Evolutionary conservation across 2,888 invertebrate genomes (phyloP), one percentile per base, ranked within the genome.

Genomic region (Aphodius sticticus): DNA sequence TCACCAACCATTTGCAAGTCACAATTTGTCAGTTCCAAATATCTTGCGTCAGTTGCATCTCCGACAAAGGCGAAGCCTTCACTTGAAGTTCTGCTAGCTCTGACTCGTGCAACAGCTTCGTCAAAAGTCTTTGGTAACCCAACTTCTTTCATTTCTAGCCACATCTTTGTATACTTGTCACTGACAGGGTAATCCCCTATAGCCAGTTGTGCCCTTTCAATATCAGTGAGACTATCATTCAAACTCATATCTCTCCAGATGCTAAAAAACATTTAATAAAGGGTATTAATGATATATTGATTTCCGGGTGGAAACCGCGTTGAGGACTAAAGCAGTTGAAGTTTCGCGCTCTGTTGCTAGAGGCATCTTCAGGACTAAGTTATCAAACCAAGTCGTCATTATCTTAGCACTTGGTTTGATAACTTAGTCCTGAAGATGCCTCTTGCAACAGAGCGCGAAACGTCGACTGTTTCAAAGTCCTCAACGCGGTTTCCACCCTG

Each of bases 171-270:
- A 89, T 97, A 99, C 87, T 97, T 99, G 89, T 99, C 98, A 86
- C 97, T 97, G 0, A 99, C 98, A 0, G 99, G 99, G 88, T 99
- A 99, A 88, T 99, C 99, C 99, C 99, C 99, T 0, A 99, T 99
- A 0, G 99, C 99, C 15, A 99, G 89, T 88, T 98, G 96, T 0
- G 98, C 96, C 38, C 98, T 91, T 87, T 99, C 97, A 4, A 96
- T 93, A 80, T 97, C 96, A 16, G 94, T 94, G 77, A 99, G 89
- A 78, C 96, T 97, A 89, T 99, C 98, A 88, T 99, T 97, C 26
- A 99, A 90, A 69, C 97, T 97, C 96, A 99, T 97, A 85, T 98
- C 97, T 88, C 99, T 99, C 99, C 99, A 99, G 84, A 99, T 98
- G 85, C 97, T 96, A 86, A 6, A 88, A 87, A 26, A 26, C 26